Evolutionary conservation across 2,797 vertebrate species (phyloP).

Genomic region (Catamblyrhynchus diadema): DNA sequence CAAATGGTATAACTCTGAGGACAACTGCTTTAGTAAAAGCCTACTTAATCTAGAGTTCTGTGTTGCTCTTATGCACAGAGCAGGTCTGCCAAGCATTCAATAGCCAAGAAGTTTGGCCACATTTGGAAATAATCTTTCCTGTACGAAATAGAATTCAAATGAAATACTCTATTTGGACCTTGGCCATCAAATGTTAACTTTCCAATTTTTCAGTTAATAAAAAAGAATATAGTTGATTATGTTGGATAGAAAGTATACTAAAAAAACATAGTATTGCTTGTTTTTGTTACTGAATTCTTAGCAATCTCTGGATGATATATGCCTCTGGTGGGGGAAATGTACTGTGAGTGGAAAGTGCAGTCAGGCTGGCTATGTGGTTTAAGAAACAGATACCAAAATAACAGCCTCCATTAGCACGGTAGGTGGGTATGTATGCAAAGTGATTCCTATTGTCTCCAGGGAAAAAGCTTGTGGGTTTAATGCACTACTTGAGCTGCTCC

Average conservation of each 20-base stretch:
- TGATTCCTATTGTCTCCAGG: constrained; percentile 16
- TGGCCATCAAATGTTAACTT: constrained; percentile 45
- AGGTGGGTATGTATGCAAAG: constrained; percentile 45
- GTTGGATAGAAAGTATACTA: constrained; percentile 45
- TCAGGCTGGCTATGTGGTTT: constrained; percentile 25
- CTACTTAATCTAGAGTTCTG: not conserved
- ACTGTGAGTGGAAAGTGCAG: constrained; percentile 18
- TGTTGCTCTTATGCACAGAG: not conserved
- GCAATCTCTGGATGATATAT: constrained; percentile 44
- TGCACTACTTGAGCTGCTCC: not conserved
- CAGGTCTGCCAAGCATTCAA: constrained; percentile 19
- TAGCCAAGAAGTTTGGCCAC: constrained; percentile 10
- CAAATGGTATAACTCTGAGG: not conserved
- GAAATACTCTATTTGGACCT: constrained; percentile 40
- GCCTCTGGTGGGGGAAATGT: constrained; percentile 2
- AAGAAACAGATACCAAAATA: constrained; percentile 34
- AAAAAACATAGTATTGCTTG: constrained; percentile 11
- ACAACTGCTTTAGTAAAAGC: not conserved
- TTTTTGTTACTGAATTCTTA: constrained; percentile 51
- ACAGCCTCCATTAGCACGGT: constrained; percentile 28
- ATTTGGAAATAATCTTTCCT: constrained; percentile 68
- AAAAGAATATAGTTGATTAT: constrained; percentile 49
- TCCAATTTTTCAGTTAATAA: constrained; percentile 62
- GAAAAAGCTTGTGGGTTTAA: constrained; percentile 10
- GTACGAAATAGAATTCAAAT: constrained; percentile 37